Conservation (phyloP, 2,113 vertebrate genomes). For the Ahaetulla prasina region DNA sequence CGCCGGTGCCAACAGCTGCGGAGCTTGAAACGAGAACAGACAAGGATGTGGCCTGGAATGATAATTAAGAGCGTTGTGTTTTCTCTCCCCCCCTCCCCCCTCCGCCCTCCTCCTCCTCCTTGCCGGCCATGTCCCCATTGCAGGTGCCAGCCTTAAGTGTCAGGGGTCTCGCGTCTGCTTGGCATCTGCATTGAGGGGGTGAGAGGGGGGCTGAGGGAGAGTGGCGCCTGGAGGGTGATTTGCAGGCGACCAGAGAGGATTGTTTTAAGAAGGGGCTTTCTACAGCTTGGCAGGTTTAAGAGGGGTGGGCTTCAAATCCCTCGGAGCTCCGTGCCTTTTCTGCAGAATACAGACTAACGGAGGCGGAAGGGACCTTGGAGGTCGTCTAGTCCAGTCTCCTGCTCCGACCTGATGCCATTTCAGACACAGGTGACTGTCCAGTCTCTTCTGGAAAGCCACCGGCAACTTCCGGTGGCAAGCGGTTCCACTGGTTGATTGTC, state of each 20-base stretch:
- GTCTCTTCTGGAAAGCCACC: no score
- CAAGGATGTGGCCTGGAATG: constrained; percentile 82
- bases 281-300: not conserved
- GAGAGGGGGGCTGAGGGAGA: constrained; percentile 40
- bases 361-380: not conserved
- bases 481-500: no score
- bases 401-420: no score
- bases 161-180: constrained; percentile 49
- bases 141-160: constrained; percentile 70
- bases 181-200: constrained; percentile 55
- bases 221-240: not conserved
- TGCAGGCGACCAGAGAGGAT: not conserved
- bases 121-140: constrained; percentile 64
- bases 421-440: no score
- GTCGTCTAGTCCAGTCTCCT: not conserved
- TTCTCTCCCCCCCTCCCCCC: constrained; percentile 42
- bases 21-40: constrained; percentile 72
- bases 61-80: constrained; percentile 79
- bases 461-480: no score
- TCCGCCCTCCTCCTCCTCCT: constrained; percentile 58
- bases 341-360: no score
- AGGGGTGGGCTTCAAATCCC: no score
- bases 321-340: no score
- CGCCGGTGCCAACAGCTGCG: constrained; percentile 72
- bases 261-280: no score